Conservation (phyloP, 2,797 vertebrate genomes). For the Anabas testudineus region DNA sequence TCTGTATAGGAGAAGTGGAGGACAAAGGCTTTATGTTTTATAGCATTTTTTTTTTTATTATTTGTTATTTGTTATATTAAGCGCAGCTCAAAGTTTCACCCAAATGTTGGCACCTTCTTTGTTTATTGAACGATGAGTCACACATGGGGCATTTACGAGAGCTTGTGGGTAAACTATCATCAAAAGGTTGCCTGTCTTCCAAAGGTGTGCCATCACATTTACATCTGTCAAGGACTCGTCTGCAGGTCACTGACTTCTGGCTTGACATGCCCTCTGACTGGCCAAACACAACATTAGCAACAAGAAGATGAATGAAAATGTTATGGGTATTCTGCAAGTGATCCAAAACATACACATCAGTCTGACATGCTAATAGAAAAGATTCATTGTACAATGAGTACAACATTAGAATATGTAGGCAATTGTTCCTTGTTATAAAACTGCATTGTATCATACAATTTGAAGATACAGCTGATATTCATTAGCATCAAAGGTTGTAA, state of each 20-base stretch:
- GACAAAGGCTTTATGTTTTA: not conserved
- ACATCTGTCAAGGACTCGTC: constrained; percentile 32
- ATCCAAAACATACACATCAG: constrained; percentile 64
- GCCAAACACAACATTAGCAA: constrained; percentile 60
- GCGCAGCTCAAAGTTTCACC: constrained; percentile 66
- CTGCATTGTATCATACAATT: not conserved
- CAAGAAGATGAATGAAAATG: constrained; percentile 34
- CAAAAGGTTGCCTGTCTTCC: constrained; percentile 42
- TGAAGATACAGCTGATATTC: not conserved
- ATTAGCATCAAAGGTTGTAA: not conserved
- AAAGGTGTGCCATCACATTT: constrained; percentile 45
- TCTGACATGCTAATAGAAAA: constrained; percentile 45
- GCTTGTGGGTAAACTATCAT: constrained; percentile 26
- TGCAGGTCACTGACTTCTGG: constrained; percentile 35
- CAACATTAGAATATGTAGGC: constrained; percentile 6
- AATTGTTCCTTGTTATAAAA: constrained; percentile 10
- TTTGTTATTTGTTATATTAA: constrained; percentile 65
- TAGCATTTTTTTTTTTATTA: not conserved
- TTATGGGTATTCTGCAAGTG: constrained; percentile 24
- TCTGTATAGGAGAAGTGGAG: not conserved
- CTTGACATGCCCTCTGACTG: not conserved
- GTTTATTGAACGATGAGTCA: constrained; percentile 44
- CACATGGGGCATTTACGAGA: constrained; percentile 6
- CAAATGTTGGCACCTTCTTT: constrained; percentile 26
- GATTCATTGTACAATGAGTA: constrained; percentile 1